A percentile compares a stretch with the other conserved stretches of the same genome.
These are phyloP conservation scores for Plodia interpunctella DNA, from an alignment of 1,140 invertebrate genomes.

Conservation along the genomic window DNA sequence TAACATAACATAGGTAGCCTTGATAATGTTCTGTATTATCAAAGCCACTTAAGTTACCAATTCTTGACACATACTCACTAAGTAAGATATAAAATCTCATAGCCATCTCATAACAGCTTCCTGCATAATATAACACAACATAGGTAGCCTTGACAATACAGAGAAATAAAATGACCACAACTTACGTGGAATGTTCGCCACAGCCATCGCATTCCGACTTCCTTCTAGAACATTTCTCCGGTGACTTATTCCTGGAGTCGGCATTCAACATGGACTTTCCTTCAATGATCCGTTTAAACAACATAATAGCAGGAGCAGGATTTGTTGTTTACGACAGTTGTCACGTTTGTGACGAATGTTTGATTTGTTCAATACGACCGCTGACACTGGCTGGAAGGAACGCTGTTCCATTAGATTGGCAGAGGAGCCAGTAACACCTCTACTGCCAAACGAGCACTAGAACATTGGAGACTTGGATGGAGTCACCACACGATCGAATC, in stretches of 20 bases:
- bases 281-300: slow-evolving; percentile 78
- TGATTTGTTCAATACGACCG: slow-evolving; percentile 60
- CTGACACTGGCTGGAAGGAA: slow-evolving; percentile 61
- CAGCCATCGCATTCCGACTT: slow-evolving; percentile 71
- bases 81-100: no score
- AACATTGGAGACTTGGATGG: slow-evolving; percentile 23
- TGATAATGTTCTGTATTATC: no score
- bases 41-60: no score
- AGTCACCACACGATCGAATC: slow-evolving; percentile 37
- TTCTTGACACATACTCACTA: no score
- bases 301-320: slow-evolving; percentile 73
- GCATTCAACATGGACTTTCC: slow-evolving; percentile 75
- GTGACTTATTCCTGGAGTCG: slow-evolving; percentile 51
- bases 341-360: slow-evolving; percentile 69
- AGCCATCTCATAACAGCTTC: no score
- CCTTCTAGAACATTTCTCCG: slow-evolving; percentile 71
- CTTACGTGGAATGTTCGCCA: slow-evolving; percentile 71
- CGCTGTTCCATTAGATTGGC: slow-evolving; percentile 76
- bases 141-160: not conserved
- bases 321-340: slow-evolving; percentile 73
- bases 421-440: slow-evolving; percentile 63
- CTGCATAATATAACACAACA: no score
- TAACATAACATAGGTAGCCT: no score
- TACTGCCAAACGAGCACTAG: slow-evolving; percentile 64
- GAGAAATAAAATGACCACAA: slow-evolving; percentile 18